These are phyloP conservation scores for Spilarctia lutea DNA, from an alignment of 2,888 invertebrate genomes.

Conservation along the genomic window DNA sequence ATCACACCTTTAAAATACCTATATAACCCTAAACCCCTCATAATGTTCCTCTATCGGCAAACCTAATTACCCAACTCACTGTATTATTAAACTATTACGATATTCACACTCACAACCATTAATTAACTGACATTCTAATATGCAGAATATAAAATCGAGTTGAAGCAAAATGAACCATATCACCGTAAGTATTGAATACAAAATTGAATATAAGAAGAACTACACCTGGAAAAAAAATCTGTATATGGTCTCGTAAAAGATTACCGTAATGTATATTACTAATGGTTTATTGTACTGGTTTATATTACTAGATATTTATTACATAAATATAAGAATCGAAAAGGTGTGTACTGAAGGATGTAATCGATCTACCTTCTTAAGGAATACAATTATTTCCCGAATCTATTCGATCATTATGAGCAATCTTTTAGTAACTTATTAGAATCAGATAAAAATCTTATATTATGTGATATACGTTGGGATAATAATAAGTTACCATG, in stretches of 20 bases:
- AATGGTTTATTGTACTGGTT: background rate
- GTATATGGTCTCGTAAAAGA: background rate
- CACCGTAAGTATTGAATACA: background rate
- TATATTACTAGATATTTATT: background rate
- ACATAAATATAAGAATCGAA: background rate
- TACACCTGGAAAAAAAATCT: background rate
- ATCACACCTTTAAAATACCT: background rate
- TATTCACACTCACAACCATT: background rate
- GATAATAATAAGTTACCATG: background rate
- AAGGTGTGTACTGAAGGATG: background rate
- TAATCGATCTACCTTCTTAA: background rate
- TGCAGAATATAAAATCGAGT: background rate
- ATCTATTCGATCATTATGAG: background rate
- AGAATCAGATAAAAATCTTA: background rate
- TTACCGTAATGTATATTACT: background rate
- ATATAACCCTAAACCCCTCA: background rate
- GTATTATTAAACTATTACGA: background rate
- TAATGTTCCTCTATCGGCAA: background rate
- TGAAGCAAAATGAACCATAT: background rate
- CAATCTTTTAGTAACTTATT: background rate
- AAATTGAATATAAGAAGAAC: background rate
- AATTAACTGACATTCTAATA: background rate
- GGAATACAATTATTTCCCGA: background rate
- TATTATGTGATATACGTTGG: too few species aligned
- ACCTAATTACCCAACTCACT: background rate